Evolutionary conservation across 2,113 vertebrate genomes (phyloP), one percentile per base, ranked within the genome.

Genomic region (Nyctibius bracteatus): DNA sequence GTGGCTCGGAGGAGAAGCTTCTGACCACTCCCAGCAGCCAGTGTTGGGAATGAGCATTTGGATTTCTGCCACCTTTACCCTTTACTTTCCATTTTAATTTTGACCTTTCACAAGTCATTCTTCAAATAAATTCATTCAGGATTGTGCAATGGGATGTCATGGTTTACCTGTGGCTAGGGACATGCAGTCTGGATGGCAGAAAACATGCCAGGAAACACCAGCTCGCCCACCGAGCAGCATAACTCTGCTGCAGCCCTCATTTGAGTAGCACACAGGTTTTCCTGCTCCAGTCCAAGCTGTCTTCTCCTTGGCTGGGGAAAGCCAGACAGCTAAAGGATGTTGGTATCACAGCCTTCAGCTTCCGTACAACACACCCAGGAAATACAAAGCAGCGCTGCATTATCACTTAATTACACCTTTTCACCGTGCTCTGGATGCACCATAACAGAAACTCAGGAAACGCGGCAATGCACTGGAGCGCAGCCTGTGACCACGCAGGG

Each of bases 381-480:
- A 72, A 46, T 6, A 46, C 0, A 0, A 67, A 59, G 54, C 22
- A 37, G 75, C 0, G 1, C 22, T 43, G 20, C 24, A 3, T 10
- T 19, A 33, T 37, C 8, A 1, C 33, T 37, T 51, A 13, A n/a
- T 3, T 0, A 0, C 44, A 35, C 5, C 33, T 55, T 85, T 31
- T 74, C 41, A 27, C n/a, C 54, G 9, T n/a, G 12, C 15, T 79
- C 46, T n/a, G 21, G 9, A 51, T 9, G 5, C 12, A 39, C 0
- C 33, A 22, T 33, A 84, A 59, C 46, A 78, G 54, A 63, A 87
- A 80, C 71, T 44, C 12, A 68, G 71, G 44, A 79, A 39, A 66
- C 77, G 43, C 1, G 1, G 18, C 12, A 21, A 54, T 41, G 30
- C 10, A 1, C 12, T 44, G 43, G 24, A 68, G 55, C 0, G 0